These are phyloP conservation scores for Clavelina lepadiformis DNA, from an alignment of 23 tunicate species.

Conservation along the genomic window DNA sequence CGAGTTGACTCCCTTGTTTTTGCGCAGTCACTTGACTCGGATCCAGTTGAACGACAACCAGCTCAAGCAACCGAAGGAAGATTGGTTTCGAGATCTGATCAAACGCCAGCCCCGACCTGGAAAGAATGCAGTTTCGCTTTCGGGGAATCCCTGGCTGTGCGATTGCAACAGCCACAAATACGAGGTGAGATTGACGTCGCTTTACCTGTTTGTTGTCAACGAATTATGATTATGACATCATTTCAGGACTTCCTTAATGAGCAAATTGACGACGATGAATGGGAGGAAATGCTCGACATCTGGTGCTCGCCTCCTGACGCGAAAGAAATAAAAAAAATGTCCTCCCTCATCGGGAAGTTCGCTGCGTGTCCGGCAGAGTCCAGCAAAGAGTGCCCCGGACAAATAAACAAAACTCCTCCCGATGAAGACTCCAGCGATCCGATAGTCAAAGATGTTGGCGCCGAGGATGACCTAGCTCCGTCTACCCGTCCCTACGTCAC, in stretches of 20 bases:
- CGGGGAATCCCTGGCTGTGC: neutral
- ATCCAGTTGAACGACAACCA: neutral
- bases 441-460: too few species aligned
- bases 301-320: neutral
- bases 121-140: neutral
- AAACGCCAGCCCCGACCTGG: neutral
- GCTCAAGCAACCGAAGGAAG: neutral
- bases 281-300: constrained; percentile 1
- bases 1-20: too few species aligned
- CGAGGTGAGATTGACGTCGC: neutral
- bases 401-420: too few species aligned
- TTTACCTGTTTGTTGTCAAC: neutral
- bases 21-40: too few species aligned
- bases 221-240: neutral
- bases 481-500: too few species aligned
- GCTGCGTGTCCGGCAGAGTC: too few species aligned
- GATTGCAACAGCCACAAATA: constrained; percentile 1
- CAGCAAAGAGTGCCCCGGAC: too few species aligned
- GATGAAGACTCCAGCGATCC: too few species aligned
- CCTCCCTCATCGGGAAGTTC: too few species aligned
- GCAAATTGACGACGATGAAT: neutral
- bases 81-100: neutral
- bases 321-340: too few species aligned
- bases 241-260: neutral
- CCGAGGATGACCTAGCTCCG: too few species aligned